phyloP scores from a whole-genome alignment of 2,113 vertebrate genomes.

The Xiphophorus maculatus region DNA sequence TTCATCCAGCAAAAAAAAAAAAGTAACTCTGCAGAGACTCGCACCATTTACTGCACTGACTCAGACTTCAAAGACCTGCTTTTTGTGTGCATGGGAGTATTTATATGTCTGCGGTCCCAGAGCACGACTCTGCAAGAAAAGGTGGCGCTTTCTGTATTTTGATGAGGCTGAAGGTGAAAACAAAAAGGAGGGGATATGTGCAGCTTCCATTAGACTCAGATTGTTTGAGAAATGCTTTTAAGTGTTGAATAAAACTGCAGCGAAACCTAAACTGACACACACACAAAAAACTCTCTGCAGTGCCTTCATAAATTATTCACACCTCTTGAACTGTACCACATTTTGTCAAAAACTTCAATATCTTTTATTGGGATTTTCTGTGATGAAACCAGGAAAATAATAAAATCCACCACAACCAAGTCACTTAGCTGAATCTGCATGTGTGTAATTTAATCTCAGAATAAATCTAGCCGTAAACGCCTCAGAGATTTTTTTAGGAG shows the following conservation, averaged over 20 bases:
- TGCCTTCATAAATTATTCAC: neutral
- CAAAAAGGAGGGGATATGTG: constrained; percentile 9
- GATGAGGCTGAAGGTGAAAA: constrained; percentile 33
- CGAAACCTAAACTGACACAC: neutral
- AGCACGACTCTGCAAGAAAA: constrained; percentile 15
- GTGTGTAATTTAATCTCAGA: neutral
- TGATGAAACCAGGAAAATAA: neutral
- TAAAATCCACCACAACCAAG: neutral
- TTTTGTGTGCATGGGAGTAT: constrained; percentile 31
- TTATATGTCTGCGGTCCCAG: constrained; percentile 54
- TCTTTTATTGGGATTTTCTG: neutral
- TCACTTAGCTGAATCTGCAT: no score
- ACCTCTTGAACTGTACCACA: neutral
- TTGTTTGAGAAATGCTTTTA: neutral
- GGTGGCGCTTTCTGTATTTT: constrained; percentile 18
- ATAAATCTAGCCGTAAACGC: neutral
- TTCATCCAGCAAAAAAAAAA: constrained; percentile 64
- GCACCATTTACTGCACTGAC: constrained; percentile 39
- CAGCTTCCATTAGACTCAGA: neutral
- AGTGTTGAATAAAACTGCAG: neutral
- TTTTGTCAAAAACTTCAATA: neutral
- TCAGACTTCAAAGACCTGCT: constrained; percentile 60
- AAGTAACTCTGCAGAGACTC: constrained; percentile 61
- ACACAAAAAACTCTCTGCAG: neutral
- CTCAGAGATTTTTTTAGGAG: neutral